These are phyloP conservation scores for Acromyrmex charruanus DNA, from an alignment of 1,140 invertebrate genomes.

Conservation along the genomic window DNA sequence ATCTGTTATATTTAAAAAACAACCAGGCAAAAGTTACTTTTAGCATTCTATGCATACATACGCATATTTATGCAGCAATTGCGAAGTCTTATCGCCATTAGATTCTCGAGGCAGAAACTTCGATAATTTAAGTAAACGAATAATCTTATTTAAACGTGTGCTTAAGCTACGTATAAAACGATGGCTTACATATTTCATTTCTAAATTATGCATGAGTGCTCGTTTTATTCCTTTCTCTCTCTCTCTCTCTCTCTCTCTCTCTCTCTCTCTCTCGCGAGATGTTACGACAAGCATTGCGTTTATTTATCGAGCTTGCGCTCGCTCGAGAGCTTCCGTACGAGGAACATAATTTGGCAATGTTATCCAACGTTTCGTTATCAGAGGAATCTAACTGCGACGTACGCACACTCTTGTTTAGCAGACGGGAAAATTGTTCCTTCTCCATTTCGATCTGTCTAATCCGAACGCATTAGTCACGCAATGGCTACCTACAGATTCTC, in stretches of 20 bases:
- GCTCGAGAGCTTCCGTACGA: slow-evolving; percentile 14
- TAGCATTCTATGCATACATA: not conserved
- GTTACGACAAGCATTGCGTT: slow-evolving; percentile 37
- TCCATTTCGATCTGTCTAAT: slow-evolving; percentile 45
- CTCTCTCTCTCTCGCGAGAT: not conserved
- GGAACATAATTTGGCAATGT: slow-evolving; percentile 54
- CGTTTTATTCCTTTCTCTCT: slow-evolving; percentile 7
- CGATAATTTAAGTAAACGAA: slow-evolving; percentile 38
- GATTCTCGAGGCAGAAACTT: not conserved
- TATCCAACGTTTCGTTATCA: slow-evolving; percentile 33
- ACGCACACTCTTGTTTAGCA: slow-evolving; percentile 14
- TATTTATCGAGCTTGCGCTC: slow-evolving; percentile 30
- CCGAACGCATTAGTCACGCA: slow-evolving; percentile 57
- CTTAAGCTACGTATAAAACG: slow-evolving; percentile 31
- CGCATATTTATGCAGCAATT: slow-evolving; percentile 7
- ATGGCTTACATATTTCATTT: slow-evolving; percentile 43
- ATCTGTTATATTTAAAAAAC: not conserved
- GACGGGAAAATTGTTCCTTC: slow-evolving; percentile 51
- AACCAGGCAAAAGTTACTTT: not conserved
- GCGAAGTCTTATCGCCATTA: slow-evolving; percentile 20
- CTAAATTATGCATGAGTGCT: slow-evolving; percentile 45
- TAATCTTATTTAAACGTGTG: slow-evolving; percentile 21
- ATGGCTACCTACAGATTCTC: slow-evolving; percentile 22
- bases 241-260: not conserved
- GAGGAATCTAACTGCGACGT: not conserved